Percentiles rank a stretch among this genome's conserved stretches.
Conservation (phyloP, 2,888 invertebrate species). For the Trimorus sp. region DNA sequence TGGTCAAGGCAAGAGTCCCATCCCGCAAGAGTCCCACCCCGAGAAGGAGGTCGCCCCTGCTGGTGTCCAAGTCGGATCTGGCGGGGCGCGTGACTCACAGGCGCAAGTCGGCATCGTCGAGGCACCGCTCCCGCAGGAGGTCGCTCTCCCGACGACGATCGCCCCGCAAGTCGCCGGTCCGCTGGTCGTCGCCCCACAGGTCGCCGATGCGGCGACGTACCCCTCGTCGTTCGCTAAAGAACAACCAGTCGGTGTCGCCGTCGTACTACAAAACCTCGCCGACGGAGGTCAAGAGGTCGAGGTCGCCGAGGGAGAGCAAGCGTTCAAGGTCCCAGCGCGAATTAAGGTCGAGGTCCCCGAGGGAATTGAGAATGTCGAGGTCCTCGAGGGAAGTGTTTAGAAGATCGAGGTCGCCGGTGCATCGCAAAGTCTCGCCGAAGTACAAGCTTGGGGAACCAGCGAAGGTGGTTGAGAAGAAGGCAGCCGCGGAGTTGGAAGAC, state of each 20-base stretch:
- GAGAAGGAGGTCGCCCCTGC: slow-evolving; percentile 65
- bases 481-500: slow-evolving; percentile 15
- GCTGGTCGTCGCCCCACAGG: slow-evolving; percentile 14
- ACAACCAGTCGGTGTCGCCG: slow-evolving; percentile 73
- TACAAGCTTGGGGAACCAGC: slow-evolving; percentile 29
- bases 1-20: slow-evolving; percentile 31
- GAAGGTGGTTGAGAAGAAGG: slow-evolving; percentile 54
- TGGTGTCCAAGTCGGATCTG: slow-evolving; percentile 65
- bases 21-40: slow-evolving; percentile 25
- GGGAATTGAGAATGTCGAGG: too few species aligned
- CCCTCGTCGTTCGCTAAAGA: slow-evolving; percentile 74
- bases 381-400: too few species aligned
- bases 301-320: slow-evolving; percentile 13
- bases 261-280: slow-evolving; percentile 70
- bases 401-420: slow-evolving; percentile 40
- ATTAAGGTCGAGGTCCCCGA: too few species aligned
- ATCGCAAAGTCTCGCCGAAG: slow-evolving; percentile 66
- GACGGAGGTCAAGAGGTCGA: slow-evolving; percentile 53
- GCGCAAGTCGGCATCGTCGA: slow-evolving; percentile 49
- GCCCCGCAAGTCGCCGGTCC: slow-evolving; percentile 16
- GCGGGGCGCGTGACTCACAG: slow-evolving; percentile 5
- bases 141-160: slow-evolving; percentile 23
- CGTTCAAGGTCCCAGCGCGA: too few species aligned
- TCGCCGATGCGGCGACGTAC: slow-evolving; percentile 67
- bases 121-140: slow-evolving; percentile 28